These are phyloP conservation scores for Anoplius nigerrimus DNA, from an alignment of 2,888 invertebrate genomes.

Conservation along the genomic window DNA sequence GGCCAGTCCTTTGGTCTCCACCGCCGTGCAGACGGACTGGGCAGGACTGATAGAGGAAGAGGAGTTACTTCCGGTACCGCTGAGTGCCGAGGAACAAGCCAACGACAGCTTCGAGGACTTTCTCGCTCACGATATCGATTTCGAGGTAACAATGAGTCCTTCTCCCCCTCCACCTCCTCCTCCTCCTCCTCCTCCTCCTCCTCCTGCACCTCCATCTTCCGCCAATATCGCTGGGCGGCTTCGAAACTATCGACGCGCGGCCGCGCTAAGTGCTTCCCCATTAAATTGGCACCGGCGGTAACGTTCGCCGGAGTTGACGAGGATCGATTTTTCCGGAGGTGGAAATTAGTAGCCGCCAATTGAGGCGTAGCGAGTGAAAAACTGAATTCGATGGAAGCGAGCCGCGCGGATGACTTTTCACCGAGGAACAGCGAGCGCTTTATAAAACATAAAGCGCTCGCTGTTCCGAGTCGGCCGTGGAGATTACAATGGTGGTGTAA, in stretches of 20 bases:
- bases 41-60: slow-evolving; percentile 71
- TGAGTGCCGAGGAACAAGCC: slow-evolving; percentile 63
- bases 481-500: slow-evolving; percentile 15
- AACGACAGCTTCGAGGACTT: slow-evolving; percentile 78
- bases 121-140: slow-evolving; percentile 78
- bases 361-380: no score
- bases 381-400: no score
- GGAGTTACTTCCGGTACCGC: slow-evolving; percentile 58
- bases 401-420: no score
- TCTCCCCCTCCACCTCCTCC: no score
- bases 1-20: slow-evolving; percentile 68
- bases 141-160: slow-evolving; percentile 75
- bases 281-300: no score
- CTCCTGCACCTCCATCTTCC: no score
- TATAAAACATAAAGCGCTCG: not conserved
- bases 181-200: no score
- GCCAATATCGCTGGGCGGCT: slow-evolving; percentile 2
- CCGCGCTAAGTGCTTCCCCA: no score
- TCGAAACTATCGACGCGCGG: not conserved
- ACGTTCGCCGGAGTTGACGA: no score
- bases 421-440: no score
- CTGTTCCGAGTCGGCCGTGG: not conserved
- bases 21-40: slow-evolving; percentile 78
- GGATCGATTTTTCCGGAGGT: no score
- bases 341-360: no score